Conservation (phyloP, 1,140 invertebrate species). For the Drosophila sulfurigaster region DNA sequence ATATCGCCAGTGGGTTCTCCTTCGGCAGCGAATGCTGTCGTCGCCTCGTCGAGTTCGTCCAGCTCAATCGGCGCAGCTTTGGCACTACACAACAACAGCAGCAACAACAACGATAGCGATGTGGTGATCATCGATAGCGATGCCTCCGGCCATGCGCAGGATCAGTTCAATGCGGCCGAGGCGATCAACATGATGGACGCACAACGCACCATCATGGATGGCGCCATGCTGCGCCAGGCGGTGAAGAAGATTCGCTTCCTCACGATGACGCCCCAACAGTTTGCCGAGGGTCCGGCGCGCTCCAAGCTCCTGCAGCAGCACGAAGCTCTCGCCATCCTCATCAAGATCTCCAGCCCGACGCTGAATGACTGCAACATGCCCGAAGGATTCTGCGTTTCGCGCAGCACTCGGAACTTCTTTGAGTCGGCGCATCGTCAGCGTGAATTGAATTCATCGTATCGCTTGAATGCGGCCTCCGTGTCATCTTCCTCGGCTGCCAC, state of each 20-base stretch:
- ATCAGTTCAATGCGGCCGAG: conserved; percentile 43
- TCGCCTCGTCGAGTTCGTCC: too few relatives aligned
- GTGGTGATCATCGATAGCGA: conserved; percentile 79
- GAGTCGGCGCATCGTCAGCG: conserved; percentile 65
- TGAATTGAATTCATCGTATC: conserved; percentile 65
- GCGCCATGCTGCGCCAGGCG: conserved; percentile 84
- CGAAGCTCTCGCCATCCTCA: conserved; percentile 92
- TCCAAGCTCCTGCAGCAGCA: conserved; percentile 90
- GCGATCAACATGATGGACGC: conserved; percentile 73
- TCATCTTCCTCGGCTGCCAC: background rate
- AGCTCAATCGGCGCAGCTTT: too few relatives aligned
- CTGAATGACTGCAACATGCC: conserved; percentile 88
- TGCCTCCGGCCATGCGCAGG: conserved; percentile 61
- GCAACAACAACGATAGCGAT: conserved; percentile 37
- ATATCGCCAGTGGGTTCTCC: too few relatives aligned
- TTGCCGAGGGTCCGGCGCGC: conserved; percentile 91
- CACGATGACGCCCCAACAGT: conserved; percentile 91
- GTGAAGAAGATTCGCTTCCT: conserved; percentile 90
- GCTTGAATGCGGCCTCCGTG: conserved; percentile 27
- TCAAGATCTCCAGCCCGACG: conserved; percentile 91
- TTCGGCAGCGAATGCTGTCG: too few relatives aligned
- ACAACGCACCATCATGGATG: conserved; percentile 72
- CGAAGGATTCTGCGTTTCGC: conserved; percentile 87
- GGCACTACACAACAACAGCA: background rate
- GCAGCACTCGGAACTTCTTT: conserved; percentile 73